Evolutionary conservation across 1,140 invertebrate species (phyloP).

Genomic region (Euschistus heros): DNA sequence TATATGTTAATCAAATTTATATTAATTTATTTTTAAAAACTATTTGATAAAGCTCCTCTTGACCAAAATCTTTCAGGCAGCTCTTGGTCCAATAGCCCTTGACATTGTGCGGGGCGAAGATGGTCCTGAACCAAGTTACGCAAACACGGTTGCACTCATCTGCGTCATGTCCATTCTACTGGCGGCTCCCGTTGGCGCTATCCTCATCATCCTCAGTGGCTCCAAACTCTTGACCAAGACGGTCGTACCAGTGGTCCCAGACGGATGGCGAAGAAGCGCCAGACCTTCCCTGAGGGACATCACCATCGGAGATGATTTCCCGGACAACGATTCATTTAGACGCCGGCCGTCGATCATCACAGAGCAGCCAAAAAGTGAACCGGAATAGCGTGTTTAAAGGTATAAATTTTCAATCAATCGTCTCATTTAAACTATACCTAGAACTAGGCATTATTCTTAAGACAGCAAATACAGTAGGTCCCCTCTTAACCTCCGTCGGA

Average conservation of each 20-base stretch:
- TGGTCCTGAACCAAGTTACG: constrained; percentile 37
- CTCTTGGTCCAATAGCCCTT: constrained; percentile 64
- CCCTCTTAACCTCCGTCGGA: too few species aligned
- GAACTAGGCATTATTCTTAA: too few species aligned
- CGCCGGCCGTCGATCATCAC: not conserved
- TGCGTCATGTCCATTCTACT: constrained; percentile 83
- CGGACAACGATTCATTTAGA: constrained; percentile 32
- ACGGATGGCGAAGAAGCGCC: constrained; percentile 59
- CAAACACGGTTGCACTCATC: constrained; percentile 52
- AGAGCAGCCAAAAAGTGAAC: not conserved
- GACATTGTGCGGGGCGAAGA: constrained; percentile 45
- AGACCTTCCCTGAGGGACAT: constrained; percentile 71
- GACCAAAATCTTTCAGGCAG: constrained; percentile 54
- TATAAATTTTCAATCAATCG: too few species aligned
- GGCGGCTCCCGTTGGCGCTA: constrained; percentile 81
- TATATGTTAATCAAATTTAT: too few species aligned
- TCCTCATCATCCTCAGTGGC: constrained; percentile 71
- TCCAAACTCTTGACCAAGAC: constrained; percentile 59
- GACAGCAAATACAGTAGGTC: too few species aligned
- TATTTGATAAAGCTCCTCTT: too few species aligned
- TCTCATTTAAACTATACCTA: too few species aligned
- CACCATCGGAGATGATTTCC: constrained; percentile 56
- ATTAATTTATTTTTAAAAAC: too few species aligned
- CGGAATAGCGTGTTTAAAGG: too few species aligned
- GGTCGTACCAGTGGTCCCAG: constrained; percentile 33